Base-by-base conservation (phyloP, 1,140 invertebrate genomes). In the Caenorhabditis briggsae region DNA sequence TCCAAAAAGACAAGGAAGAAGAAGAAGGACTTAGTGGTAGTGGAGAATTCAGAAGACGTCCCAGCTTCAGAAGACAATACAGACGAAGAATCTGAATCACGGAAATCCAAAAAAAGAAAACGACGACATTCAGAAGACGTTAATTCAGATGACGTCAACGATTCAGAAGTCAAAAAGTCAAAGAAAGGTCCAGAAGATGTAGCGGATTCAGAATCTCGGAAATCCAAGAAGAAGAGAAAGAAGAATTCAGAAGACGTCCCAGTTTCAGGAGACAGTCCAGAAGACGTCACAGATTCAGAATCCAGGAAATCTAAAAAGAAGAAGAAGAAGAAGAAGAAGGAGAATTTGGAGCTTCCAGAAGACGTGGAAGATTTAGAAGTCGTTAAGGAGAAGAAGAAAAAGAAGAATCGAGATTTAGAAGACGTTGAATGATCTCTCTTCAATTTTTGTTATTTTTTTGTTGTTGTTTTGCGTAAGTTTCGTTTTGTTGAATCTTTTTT, bases 271-370 rank as follows among this genome's bases (percentile, higher is more conserved):
- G n/a, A n/a, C 11, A 18, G 5, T 20, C 11, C 18, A 58, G 56
- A 58, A 20, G 56, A 58, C 56, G 18, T n/a, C 5, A 1, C 5
- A n/a, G 20, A 58, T 58, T 20, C 56, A 8, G 50, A 53, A 53
- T 53, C 9, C 9, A 53, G 50, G 9, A 53, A 53, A 2, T 11
- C 16, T 1, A 53, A 11, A 16, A 53, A 53, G 16, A 25, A 61
- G n/a, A 61, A 61, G 58, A 61, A 25, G 23, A 61, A 61, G n/a
- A 58, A 58, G 56, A 58, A 53, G 50, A 53, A 53, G 5, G 33
- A 33, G 33, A 33, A 33, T 33, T 33, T 33, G 33, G 33, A 33
- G 33, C 1, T 33, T 33, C 33, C n/a, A 20, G 56, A 58, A 58
- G 56, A 5, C 56, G 56, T 58, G 56, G 56, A n/a, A 58, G 56